These are phyloP conservation scores for Pteronura brasiliensis DNA, from an alignment of 2,113 vertebrate species.

Conservation along the genomic window DNA sequence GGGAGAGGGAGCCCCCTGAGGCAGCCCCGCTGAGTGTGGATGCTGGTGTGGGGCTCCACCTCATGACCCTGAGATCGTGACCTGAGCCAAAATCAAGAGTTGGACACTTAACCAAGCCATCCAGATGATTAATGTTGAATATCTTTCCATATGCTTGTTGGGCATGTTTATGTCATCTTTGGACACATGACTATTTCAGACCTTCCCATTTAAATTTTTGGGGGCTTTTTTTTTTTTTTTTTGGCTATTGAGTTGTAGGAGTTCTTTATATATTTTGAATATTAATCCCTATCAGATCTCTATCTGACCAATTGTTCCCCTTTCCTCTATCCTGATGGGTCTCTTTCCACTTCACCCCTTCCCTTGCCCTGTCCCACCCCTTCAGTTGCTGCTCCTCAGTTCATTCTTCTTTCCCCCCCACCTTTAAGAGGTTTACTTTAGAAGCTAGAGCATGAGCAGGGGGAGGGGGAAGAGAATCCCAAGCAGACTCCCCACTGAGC, in stretches of 20 bases:
- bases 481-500: not conserved
- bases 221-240: not conserved
- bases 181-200: not conserved
- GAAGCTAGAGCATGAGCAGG: not conserved
- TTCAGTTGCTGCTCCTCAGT: not conserved
- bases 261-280: not conserved
- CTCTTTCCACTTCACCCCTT: not conserved
- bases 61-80: not conserved
- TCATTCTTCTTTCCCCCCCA: accelerated
- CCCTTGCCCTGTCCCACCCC: accelerated
- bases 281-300: not conserved
- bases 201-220: not conserved
- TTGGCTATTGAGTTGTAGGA: not conserved
- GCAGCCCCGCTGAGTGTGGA: not conserved
- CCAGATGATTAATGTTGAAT: not conserved
- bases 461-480: not conserved
- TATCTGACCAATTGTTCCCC: not conserved
- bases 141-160: not conserved
- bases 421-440: not conserved
- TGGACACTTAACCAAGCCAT: not conserved
- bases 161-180: not conserved
- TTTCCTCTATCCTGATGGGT: accelerated
- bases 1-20: not conserved
- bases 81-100: not conserved
- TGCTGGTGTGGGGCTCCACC: not conserved